Percentiles rank a stretch among this genome's conserved stretches.
These are phyloP conservation scores for Rhea americana DNA, from an alignment of 2,113 vertebrate genomes.

Conservation along the genomic window DNA sequence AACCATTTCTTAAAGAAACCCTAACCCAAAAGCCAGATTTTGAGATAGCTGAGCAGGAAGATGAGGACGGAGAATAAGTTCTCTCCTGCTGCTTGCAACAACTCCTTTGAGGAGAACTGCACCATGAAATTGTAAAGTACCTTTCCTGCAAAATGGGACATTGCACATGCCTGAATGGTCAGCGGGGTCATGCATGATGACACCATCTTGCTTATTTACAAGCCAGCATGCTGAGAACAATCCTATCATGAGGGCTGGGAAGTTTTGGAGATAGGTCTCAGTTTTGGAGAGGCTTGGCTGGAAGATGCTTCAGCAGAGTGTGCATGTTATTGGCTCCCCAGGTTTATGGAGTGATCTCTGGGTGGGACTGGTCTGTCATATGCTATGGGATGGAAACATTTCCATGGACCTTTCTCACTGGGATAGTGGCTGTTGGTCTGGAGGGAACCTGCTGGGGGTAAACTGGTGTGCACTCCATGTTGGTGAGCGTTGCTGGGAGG, in stretches of 20 bases:
- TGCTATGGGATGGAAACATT: neutral
- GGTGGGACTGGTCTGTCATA: neutral
- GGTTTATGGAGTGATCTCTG: neutral
- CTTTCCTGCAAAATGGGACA: neutral
- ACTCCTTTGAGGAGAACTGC: rapidly evolving
- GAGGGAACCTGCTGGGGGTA: neutral
- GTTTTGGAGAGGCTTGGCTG: neutral
- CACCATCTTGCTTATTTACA: neutral
- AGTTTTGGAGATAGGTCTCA: neutral
- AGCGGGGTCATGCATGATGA: neutral
- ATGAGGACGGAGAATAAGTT: neutral
- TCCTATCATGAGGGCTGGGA: neutral
- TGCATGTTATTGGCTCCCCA: neutral
- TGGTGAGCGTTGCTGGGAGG: neutral
- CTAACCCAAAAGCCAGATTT: neutral
- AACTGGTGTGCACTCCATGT: neutral
- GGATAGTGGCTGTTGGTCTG: neutral
- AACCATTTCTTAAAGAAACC: neutral
- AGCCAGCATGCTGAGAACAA: neutral
- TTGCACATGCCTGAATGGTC: rapidly evolving
- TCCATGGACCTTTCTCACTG: neutral
- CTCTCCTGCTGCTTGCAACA: neutral
- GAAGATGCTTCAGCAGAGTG: neutral
- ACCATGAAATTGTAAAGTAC: neutral
- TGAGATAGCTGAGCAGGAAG: neutral